Evolutionary conservation across 1,140 invertebrate genomes (phyloP).

Genomic region (Neotoxoptera formosana): DNA sequence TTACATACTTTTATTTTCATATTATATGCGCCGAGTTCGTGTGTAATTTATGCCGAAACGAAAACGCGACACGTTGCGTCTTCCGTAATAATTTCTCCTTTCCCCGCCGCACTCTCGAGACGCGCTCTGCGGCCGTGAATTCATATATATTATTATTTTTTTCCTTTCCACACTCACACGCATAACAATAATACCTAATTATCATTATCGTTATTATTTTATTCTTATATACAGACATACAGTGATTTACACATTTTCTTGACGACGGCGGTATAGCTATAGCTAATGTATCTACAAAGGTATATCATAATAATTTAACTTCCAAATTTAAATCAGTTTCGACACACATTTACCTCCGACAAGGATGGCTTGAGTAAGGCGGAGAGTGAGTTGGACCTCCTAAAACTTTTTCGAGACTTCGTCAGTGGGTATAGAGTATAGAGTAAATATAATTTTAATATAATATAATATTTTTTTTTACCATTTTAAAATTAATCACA

Average conservation of each 20-base stretch:
- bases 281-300: not conserved
- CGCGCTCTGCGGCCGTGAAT: not conserved
- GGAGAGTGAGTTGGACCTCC: not conserved
- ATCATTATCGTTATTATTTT: not conserved
- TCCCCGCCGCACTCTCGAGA: not conserved
- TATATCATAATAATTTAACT: too few relatives aligned
- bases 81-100: slow-evolving; percentile 49
- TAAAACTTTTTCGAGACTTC: not conserved
- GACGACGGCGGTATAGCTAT: not conserved
- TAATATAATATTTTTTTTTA: too few relatives aligned
- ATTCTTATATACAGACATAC: not conserved
- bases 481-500: not conserved
- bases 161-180: not conserved
- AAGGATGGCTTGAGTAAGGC: not conserved
- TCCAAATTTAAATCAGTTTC: not conserved
- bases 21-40: not conserved
- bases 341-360: not conserved
- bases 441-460: not conserved
- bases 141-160: not conserved
- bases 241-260: not conserved
- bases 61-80: slow-evolving; percentile 31
- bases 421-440: not conserved
- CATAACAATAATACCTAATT: not conserved
- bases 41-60: slow-evolving; percentile 38
- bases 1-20: slow-evolving; percentile 5